Evolutionary conservation across 53 echinoderm and acorn worm species (phyloP), one percentile per base, ranked within the genome.

Genomic region (Holothuria leucospilota): DNA sequence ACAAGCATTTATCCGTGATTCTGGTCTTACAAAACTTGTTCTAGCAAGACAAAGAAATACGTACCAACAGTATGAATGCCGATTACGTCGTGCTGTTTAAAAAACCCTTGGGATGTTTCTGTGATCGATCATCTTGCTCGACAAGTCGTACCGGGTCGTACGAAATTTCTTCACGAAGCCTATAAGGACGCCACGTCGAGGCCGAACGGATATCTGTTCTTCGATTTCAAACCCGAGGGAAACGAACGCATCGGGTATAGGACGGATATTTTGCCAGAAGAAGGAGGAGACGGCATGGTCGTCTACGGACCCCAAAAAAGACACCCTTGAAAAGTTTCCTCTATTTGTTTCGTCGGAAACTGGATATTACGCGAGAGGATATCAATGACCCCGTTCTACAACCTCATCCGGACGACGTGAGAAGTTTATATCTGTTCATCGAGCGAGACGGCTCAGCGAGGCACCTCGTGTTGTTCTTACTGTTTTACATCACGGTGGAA

Each of bases 1-100:
- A 85, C 30, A 85, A 71, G 25, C 70, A 85, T 29, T 29, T 85
- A 15, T 85, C 85, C 2, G 85, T 85, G 16, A 72, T 72, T 72
- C 42, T 72, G 5, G 42, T 72, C 27, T 21, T 46, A 28, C 58
- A 79, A 53, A 79, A 85, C 34, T 24, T 85, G 20, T 85, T 85
- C 52, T 29, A 85, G 38, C 51, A 46, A 46, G 53, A 51, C 9
- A 85, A 85, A 71, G 85, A 85, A 49, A 68, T 85, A 27, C 34
- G 84, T n/a, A 84, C 84, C 21, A 84, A 69, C 14, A 75, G 84
- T 13, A 39, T 89, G 13, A 89, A 89, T 63, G 42, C 75, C 1
- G 84, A 89, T 18, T 89, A 89, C 59, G 73, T 84, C 62, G 49
- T 46, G 26, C 51, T 89, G 15, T 89, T 89, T 65, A 89, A 89